Percentiles rank a stretch among this genome's conserved stretches.
Conservation (phyloP, 2,113 vertebrate genomes). For the Sorex fumeus region DNA sequence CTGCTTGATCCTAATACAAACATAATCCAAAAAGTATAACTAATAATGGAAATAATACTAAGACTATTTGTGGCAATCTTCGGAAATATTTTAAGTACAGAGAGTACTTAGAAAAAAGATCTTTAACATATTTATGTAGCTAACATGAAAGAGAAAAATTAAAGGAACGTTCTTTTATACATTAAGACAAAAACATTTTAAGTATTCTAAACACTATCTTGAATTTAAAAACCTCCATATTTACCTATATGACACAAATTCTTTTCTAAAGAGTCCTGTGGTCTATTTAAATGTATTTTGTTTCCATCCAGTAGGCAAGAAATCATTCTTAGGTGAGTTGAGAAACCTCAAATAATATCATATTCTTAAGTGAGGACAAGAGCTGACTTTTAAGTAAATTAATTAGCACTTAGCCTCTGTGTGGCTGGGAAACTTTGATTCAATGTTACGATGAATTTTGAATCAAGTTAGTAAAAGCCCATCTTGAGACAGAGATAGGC, state of each 20-base stretch:
- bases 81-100: background rate
- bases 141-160: background rate
- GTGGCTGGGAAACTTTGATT: background rate
- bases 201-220: slow-evolving; percentile 34
- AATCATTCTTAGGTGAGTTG: background rate
- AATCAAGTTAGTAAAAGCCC: background rate
- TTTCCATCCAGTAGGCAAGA: slow-evolving; percentile 3
- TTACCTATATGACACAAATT: background rate
- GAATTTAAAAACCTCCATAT: background rate
- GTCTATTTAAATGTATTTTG: slow-evolving; percentile 33
- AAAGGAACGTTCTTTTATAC: slow-evolving; percentile 13
- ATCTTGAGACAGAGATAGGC: background rate
- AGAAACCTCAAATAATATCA: slow-evolving; percentile 22
- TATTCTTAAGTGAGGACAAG: background rate
- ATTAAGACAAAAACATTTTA: slow-evolving; percentile 33
- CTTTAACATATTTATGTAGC: background rate
- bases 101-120: slow-evolving; percentile 15
- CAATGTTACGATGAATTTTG: slow-evolving; percentile 46
- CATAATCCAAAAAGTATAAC: background rate
- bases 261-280: background rate
- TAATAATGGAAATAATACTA: background rate
- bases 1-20: background rate
- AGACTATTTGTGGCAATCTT: background rate
- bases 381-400: slow-evolving; percentile 34
- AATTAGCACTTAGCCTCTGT: slow-evolving; percentile 34